Base-by-base conservation (phyloP, 2,888 invertebrate genomes). In the Drosophila mayaguana region DNA sequence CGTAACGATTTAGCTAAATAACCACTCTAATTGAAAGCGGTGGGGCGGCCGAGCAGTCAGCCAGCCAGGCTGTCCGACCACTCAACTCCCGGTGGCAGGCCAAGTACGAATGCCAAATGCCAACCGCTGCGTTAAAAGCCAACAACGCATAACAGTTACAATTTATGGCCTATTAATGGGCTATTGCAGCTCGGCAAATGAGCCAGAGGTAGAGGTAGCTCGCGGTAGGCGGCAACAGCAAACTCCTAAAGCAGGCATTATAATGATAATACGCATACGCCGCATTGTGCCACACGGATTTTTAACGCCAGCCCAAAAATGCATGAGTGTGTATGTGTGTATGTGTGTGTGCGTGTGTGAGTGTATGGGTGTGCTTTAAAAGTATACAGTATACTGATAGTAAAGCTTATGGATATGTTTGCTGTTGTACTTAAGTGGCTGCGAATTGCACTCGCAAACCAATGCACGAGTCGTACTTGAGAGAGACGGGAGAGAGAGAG, bases 101-200 rank as follows among this genome's bases (percentile, higher is more conserved):
- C 32, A 32, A 32, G 63, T 69, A 78, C 76, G 75, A 74, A 80
- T 72, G 88, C 78, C 81, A 76, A 75, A 84, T 86, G 80, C 72
- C 87, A 78, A 84, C 84, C 55, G 79, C 82, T 81, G 80, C 68
- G 83, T 81, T 89, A 90, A 91, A 91, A 87, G 88, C 81, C 80
- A 89, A 78, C 79, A 82, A 79, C 81, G 81, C 87, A 91, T 89
- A 91, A 90, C 84, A 83, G 81, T 88, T 81, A 90, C 80, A 90
- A 89, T 88, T 91, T 88, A 91, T 89, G 86, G 89, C 83, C 89
- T 82, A 88, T 79, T 89, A 83, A 84, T 88, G 86, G 80, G 73
- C 76, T 75, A 64, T 63, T 71, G 66, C 73, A 61, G 61, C 50
- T 14, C 11, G 18, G 43, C 48, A 20, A 38, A 36, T 38, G 53